Evolutionary conservation across 1,140 invertebrate species (phyloP), one percentile per base, ranked within the genome.

Genomic region (Drosophila truncata): DNA sequence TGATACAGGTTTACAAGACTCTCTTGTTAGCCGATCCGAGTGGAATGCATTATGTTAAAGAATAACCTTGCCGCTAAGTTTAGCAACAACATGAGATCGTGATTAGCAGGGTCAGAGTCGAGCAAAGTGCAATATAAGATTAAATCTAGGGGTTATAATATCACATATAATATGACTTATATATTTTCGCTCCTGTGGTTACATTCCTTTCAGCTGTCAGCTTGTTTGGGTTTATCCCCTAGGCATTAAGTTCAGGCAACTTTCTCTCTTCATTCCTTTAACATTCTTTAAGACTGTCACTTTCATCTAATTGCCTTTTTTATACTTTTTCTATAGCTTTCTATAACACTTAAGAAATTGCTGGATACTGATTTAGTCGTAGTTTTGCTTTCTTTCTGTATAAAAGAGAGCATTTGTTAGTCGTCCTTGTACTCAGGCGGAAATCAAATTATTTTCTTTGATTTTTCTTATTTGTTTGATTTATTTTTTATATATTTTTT

Each of bases 31-130:
- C 44, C 23, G 27, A 35, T 27, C 35, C 13, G 18, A 52, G 35
- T 66, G 35, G 27, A 66, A 69, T 49, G 46, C 62, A 69, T 69
- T 69, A 41, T 52, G 62, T 66, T 67, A 35, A 69, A 69, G 66
- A 69, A 52, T n/a, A 52, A 42, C 65, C 65, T 69, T 69, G 65
- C 44, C 31, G 33, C 65, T 41, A 63, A 49, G 58, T 41, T 67
- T 33, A 66, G 57, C 41, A 23, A 46, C 13, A 41, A 64, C 41
- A 25, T 62, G 11, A 69, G 25, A 50, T 66, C 65, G 49, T 69
- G 66, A 66, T 42, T 35, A 66, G 66, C 62, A 69, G 61, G 46
- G 66, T 69, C 62, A 52, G 20, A 35, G 20, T 9, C 18, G 35
- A 42, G 35, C 29, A 42, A 41, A 35, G 11, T 42, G 35, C n/a